Base-by-base conservation (phyloP, 2,888 invertebrate species). In the Argyra leucocephala region DNA sequence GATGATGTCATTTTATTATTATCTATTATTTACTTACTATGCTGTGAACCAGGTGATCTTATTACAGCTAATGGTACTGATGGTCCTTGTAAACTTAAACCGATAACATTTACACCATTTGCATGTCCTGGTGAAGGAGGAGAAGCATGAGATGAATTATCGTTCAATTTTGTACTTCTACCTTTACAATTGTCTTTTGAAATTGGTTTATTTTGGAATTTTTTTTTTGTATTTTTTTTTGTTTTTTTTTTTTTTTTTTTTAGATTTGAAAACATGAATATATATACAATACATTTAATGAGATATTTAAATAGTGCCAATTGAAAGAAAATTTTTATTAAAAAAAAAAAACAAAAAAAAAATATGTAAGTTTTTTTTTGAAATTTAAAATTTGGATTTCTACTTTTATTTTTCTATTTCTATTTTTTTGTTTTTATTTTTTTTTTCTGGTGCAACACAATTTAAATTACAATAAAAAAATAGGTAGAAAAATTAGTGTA, bases 81-180 rank as follows among this genome's bases (percentile, higher is more conserved):
- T 57, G 82, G 82, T 67, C 82, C 82, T 75, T 84, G 83, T 69
- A 84, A 76, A 67, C 83, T 82, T 73, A 83, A 76, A 69, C 83
- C 82, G 72, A 84, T 87, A 80, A 88, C 85, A 78, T 88, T 89
- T 81, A 88, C 86, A 62, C 88, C 88, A 75, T 89, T 89, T 59
- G 86, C 85, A 73, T 82, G 83, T 72, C 88, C 89, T 89, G 83
- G 68, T 69, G 66, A 57, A 62, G 61, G 64, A 66, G 66, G 62
- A 36, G 24, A 37, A 23, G 22, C 6, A 22, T 3, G 21, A 59
- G 59, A 23, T 59, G 59, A 23, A 57, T 57, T 57, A 18, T 59
- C 23, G 23, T 59, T 59, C 12, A 23, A 23, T 59, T 22, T 23
- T 59, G 23, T 59, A 59, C 23, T 59, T 23, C 18, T 59, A 59